Evolutionary conservation across 2,888 invertebrate species (phyloP).

Genomic region (Agrotis ipsilon): DNA sequence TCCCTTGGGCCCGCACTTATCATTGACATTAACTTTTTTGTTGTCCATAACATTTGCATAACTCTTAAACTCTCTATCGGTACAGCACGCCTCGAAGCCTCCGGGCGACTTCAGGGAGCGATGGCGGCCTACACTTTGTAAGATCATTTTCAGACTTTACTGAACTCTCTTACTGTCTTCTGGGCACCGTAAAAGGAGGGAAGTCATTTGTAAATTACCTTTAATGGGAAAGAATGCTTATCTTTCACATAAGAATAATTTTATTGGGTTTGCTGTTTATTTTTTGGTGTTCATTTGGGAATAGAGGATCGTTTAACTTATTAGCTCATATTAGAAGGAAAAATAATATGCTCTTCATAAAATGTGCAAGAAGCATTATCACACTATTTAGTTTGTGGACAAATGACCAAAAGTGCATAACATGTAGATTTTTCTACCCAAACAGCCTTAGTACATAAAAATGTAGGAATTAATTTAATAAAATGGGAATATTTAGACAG

Average conservation of each 20-base stretch:
- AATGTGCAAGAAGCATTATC: too few relatives aligned
- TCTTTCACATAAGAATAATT: slow-evolving; percentile 60
- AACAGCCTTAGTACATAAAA: slow-evolving; percentile 22
- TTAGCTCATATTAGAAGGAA: background rate
- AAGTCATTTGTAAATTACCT: slow-evolving; percentile 83
- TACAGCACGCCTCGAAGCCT: slow-evolving; percentile 80
- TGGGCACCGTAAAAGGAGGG: slow-evolving; percentile 79
- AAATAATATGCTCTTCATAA: background rate
- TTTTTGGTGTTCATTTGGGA: slow-evolving; percentile 19
- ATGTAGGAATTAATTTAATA: slow-evolving; percentile 69
- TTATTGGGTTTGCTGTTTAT: slow-evolving; percentile 38
- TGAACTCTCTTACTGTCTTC: slow-evolving; percentile 78
- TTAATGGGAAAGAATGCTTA: slow-evolving; percentile 65
- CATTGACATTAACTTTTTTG: slow-evolving; percentile 91
- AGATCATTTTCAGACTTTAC: slow-evolving; percentile 90
- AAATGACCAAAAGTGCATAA: background rate
- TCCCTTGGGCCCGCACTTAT: slow-evolving; percentile 88
- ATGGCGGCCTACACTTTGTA: slow-evolving; percentile 85
- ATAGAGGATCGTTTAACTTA: slow-evolving; percentile 5
- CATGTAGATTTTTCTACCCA: background rate
- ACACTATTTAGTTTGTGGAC: too few relatives aligned
- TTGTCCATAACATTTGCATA: slow-evolving; percentile 92
- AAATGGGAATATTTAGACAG: slow-evolving; percentile 87
- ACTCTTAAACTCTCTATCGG: slow-evolving; percentile 86
- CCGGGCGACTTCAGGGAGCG: slow-evolving; percentile 82